A percentile compares a stretch with the other conserved stretches of the same genome.
Evolutionary conservation across 2,888 invertebrate genomes (phyloP).

Genomic region (Ichneumon xanthorius): DNA sequence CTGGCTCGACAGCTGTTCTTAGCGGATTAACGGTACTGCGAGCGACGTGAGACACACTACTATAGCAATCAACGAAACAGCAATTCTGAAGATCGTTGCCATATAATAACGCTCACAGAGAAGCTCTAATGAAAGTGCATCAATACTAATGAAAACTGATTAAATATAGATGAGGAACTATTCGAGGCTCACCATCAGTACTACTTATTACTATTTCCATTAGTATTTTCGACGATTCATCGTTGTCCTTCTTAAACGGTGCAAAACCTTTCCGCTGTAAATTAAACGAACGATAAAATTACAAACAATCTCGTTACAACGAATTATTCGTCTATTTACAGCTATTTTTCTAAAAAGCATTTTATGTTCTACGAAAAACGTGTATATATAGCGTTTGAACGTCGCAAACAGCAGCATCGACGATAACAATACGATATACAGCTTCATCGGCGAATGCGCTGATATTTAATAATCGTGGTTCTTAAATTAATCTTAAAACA

Average conservation of each 20-base stretch:
- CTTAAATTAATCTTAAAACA: background rate
- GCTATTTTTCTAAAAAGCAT: too few relatives aligned
- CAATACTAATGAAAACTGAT: background rate
- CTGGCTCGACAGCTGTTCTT: conserved; percentile 10
- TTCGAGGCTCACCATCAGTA: background rate
- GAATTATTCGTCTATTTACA: too few relatives aligned
- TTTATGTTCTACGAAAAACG: too few relatives aligned
- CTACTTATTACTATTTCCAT: background rate
- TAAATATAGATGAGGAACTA: background rate
- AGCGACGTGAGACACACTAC: conserved; percentile 2
- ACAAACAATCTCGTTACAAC: background rate
- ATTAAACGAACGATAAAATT: background rate
- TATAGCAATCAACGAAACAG: conserved; percentile 1
- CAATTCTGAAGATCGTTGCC: background rate
- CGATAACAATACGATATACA: background rate
- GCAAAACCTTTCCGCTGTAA: background rate
- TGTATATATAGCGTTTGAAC: too few relatives aligned
- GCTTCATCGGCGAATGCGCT: background rate
- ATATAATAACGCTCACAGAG: background rate
- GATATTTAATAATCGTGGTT: background rate
- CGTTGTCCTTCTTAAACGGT: background rate
- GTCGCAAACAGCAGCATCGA: background rate
- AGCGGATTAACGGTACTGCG: conserved; percentile 16
- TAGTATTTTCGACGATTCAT: background rate
- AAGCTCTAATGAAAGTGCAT: background rate